These are phyloP conservation scores for Cylas formicarius DNA, from an alignment of 1,140 invertebrate species.

Conservation along the genomic window DNA sequence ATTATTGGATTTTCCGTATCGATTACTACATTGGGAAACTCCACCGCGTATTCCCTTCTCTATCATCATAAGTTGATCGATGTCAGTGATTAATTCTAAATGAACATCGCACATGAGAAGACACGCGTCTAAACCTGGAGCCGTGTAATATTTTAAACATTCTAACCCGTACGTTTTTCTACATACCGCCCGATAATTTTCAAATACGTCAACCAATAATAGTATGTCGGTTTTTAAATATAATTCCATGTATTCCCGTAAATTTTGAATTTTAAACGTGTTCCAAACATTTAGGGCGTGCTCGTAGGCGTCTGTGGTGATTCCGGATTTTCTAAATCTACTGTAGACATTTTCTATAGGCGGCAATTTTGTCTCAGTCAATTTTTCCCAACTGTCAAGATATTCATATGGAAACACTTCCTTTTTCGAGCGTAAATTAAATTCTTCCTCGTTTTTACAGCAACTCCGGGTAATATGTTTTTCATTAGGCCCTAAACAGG, in stretches of 20 bases:
- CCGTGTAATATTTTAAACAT: slow-evolving; percentile 36
- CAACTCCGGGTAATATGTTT: slow-evolving; percentile 1
- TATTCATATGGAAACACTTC: slow-evolving; percentile 37
- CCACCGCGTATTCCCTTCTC: slow-evolving; percentile 24
- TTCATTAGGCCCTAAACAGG: slow-evolving; percentile 10
- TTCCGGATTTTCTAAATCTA: slow-evolving; percentile 38
- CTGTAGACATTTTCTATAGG: slow-evolving; percentile 28
- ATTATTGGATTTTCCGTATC: slow-evolving; percentile 40
- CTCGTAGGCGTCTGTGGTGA: slow-evolving; percentile 35
- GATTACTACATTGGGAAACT: slow-evolving; percentile 31
- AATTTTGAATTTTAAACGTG: slow-evolving; percentile 30
- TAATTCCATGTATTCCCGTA: slow-evolving; percentile 42
- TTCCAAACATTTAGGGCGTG: slow-evolving; percentile 43
- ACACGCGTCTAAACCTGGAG: slow-evolving; percentile 30
- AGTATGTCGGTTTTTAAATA: slow-evolving; percentile 43
- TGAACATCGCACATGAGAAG: slow-evolving; percentile 33
- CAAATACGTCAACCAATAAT: slow-evolving; percentile 41
- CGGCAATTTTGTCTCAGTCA: neutral
- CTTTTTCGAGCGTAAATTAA: slow-evolving; percentile 31
- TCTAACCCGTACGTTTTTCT: slow-evolving; percentile 34
- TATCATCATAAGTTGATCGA: slow-evolving; percentile 37
- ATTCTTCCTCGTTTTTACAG: slow-evolving; percentile 18
- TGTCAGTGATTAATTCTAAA: slow-evolving; percentile 35
- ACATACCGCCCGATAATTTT: slow-evolving; percentile 40
- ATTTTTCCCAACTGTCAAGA: slow-evolving; percentile 18